These are phyloP conservation scores for Drosophila trapezifrons DNA, from an alignment of 1,140 invertebrate genomes.

Conservation along the genomic window DNA sequence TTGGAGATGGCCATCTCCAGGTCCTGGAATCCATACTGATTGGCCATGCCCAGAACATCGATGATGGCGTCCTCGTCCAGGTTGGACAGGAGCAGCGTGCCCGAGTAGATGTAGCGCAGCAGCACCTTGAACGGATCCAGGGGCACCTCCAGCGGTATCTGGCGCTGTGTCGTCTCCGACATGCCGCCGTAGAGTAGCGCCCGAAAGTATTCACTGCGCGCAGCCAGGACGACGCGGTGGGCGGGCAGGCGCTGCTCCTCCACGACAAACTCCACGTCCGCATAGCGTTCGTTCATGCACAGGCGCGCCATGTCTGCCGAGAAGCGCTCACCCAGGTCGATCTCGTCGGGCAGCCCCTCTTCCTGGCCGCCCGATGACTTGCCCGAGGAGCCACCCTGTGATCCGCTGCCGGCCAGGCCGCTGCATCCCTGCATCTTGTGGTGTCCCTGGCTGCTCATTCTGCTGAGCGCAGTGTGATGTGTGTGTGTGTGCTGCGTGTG, in stretches of 20 bases:
- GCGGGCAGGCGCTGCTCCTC: slow-evolving; percentile 93
- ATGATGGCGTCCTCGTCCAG: slow-evolving; percentile 94
- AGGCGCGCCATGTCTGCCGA: slow-evolving; percentile 88
- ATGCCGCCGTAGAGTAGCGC: slow-evolving; percentile 96
- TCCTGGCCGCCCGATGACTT: slow-evolving; percentile 16
- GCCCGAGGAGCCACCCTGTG: slow-evolving; percentile 21
- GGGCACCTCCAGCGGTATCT: slow-evolving; percentile 95
- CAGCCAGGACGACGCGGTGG: slow-evolving; percentile 94
- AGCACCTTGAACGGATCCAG: slow-evolving; percentile 94
- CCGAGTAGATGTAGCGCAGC: slow-evolving; percentile 97
- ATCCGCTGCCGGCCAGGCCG: slow-evolving; percentile 26
- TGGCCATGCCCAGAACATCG: slow-evolving; percentile 94
- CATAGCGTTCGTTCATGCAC: slow-evolving; percentile 94
- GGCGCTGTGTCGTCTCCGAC: slow-evolving; percentile 92
- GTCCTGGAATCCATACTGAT: slow-evolving; percentile 97
- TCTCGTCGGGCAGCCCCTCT: slow-evolving; percentile 58
- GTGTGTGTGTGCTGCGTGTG: background rate
- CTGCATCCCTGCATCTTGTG: slow-evolving; percentile 65
- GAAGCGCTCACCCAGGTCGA: slow-evolving; percentile 74
- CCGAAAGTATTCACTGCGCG: slow-evolving; percentile 97
- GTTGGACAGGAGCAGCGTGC: slow-evolving; percentile 91
- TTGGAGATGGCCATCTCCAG: slow-evolving; percentile 96
- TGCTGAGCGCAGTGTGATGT: background rate
- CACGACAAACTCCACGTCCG: slow-evolving; percentile 95
- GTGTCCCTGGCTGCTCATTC: slow-evolving; percentile 76